Base-by-base conservation (phyloP, 2,888 invertebrate genomes). In the Xiphydria camelus region DNA sequence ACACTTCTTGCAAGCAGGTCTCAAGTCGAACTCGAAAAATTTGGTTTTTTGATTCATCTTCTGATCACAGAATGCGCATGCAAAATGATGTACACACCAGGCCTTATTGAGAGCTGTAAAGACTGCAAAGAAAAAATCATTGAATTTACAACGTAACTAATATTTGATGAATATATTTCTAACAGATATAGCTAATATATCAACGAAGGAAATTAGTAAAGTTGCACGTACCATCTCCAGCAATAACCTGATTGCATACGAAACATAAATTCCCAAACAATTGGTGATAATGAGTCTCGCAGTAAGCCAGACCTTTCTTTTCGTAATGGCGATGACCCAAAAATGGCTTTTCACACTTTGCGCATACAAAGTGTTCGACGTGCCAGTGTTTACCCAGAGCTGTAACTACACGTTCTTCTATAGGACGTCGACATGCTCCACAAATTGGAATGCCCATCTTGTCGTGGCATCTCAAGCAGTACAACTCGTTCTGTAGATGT, bases 391-490 rank as follows among this genome's bases (percentile, higher is more conserved):
- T 97, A 19, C 96, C 99, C 19, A 99, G 80, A 7, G 99, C 99
- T 21, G 98, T 98, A 6, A 99, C 97, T 19, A 99, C 96, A 48
- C 99, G 83, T 76, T 99, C 99, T 76, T 99, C 99, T 58, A 99
- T 98, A 1, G 99, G 99, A 19, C 98, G 88, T 39, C 98, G 89
- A 75, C 99, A 99, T 39, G 99, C 99, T 20, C 98, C 99, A 76
- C 99, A 99, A 62, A 99, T 99, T n/a, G 99, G 98, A 55, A 99
- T 96, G 19, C 98, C 98, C 97, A 99, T 98, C 80, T 98, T 97
- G 77, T 98, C 98, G 72, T 98, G 97, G 73, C 98, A 99, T 41
- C 98, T 86, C 56, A 99, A 82, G 73, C 99, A 99, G 77, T 97
- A 99, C 42, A 99, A 79, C 68, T 98, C 97, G 72, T 94, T 93